Evolutionary conservation across 2,113 vertebrate genomes (phyloP).

Genomic region (Hirundichthys speculiger): DNA sequence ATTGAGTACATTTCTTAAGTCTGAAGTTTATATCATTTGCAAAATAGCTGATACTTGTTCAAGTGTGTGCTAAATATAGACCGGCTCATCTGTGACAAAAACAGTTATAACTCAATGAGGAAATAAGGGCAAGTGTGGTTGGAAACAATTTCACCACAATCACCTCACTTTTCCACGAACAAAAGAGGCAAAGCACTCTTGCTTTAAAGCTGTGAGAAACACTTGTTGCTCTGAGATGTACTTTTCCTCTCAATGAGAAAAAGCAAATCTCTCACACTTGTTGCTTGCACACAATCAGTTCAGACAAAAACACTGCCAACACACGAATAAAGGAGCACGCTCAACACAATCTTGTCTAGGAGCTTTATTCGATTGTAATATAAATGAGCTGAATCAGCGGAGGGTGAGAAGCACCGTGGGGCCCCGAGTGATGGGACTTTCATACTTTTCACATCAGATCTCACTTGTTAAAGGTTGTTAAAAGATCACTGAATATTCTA

Average conservation of each 20-base stretch:
- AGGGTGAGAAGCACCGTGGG: conserved; percentile 63
- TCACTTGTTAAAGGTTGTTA: conserved; percentile 46
- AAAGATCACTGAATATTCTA: conserved; percentile 47
- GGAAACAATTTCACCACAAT: conserved; percentile 65
- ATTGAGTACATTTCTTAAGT: not conserved
- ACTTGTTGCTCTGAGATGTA: not conserved
- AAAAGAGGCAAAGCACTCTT: not conserved
- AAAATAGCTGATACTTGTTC: conserved; percentile 17
- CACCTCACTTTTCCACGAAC: conserved; percentile 50
- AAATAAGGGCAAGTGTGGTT: conserved; percentile 63
- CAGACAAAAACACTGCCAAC: not conserved
- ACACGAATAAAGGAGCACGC: conserved; percentile 3
- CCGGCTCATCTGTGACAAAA: conserved; percentile 17
- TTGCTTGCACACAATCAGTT: not conserved
- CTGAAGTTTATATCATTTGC: not conserved
- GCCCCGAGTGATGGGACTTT: conserved; percentile 42
- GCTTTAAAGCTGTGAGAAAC: not conserved
- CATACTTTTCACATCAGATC: conserved; percentile 57
- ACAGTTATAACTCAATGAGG: conserved; percentile 7
- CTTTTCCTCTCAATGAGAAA: not conserved
- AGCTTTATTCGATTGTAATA: conserved; percentile 92
- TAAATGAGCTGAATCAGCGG: conserved; percentile 82
- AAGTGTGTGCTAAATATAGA: conserved; percentile 63
- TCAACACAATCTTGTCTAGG: conserved; percentile 43
- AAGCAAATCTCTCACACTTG: not conserved